phyloP scores from a whole-genome alignment of 2,888 invertebrate species.

The Petrolisthes cinctipes region DNA sequence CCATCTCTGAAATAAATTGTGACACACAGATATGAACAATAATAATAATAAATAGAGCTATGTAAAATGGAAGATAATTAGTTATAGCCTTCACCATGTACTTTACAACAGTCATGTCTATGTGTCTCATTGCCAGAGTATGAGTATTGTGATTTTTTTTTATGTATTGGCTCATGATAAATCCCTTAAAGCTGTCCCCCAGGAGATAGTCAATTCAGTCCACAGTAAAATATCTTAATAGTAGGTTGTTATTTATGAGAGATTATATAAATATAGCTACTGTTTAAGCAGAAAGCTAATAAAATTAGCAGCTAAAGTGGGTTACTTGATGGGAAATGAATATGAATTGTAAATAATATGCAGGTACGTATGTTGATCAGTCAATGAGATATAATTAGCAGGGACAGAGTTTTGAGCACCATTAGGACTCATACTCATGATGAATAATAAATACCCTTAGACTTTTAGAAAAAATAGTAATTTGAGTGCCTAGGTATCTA shows the following conservation, averaged over 20 bases:
- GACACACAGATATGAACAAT: too few relatives aligned
- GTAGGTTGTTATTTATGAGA: slow-evolving; percentile 36
- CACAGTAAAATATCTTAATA: slow-evolving; percentile 21
- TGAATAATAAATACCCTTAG: slow-evolving; percentile 21
- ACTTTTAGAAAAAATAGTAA: slow-evolving; percentile 26
- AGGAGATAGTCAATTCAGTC: slow-evolving; percentile 3
- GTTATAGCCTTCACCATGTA: not conserved
- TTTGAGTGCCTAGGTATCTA: slow-evolving; percentile 33
- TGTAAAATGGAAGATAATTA: not conserved
- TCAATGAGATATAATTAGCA: slow-evolving; percentile 24
- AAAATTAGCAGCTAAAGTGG: slow-evolving; percentile 25
- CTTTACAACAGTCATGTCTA: not conserved
- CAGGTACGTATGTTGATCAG: slow-evolving; percentile 14
- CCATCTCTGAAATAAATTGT: not conserved
- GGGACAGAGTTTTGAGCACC: slow-evolving; percentile 14
- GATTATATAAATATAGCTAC: slow-evolving; percentile 26
- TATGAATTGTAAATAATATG: slow-evolving; percentile 22
- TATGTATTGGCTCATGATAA: not conserved
- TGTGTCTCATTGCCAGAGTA: not conserved
- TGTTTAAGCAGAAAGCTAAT: slow-evolving; percentile 1
- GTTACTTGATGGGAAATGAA: not conserved
- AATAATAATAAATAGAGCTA: too few relatives aligned
- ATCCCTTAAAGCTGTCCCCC: not conserved
- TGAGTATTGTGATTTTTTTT: not conserved
- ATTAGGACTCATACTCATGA: not conserved